phyloP scores from a whole-genome alignment of 2,797 vertebrate genomes.

The Antennarius maculatus region DNA sequence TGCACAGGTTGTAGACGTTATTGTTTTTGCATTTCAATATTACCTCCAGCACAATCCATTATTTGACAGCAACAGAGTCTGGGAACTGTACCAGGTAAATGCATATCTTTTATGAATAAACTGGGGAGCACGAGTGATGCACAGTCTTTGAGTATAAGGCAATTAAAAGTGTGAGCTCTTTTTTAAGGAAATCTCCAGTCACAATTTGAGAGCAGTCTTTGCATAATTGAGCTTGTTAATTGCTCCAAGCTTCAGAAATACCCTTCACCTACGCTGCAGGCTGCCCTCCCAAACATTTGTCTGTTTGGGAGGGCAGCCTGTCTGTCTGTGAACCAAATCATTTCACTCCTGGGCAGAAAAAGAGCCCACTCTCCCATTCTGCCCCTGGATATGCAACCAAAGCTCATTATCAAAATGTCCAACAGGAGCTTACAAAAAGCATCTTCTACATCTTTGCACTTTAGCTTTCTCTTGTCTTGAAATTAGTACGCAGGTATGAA shows the following conservation, averaged over 20 bases:
- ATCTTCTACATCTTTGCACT: slow-evolving; percentile 9
- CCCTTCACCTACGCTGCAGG: background rate
- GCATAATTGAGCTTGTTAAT: slow-evolving; percentile 21
- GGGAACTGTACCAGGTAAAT: background rate
- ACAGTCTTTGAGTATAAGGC: background rate
- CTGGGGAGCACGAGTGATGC: background rate
- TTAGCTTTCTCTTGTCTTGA: background rate
- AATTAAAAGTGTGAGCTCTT: slow-evolving; percentile 7
- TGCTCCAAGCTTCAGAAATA: slow-evolving; percentile 23
- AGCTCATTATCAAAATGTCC: slow-evolving; percentile 27
- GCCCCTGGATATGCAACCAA: slow-evolving; percentile 12
- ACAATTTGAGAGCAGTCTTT: slow-evolving; percentile 7
- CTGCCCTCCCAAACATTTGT: background rate
- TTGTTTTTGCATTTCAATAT: slow-evolving; percentile 3
- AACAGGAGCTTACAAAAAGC: slow-evolving; percentile 16
- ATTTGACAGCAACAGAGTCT: slow-evolving; percentile 18
- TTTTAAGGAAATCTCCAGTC: slow-evolving; percentile 24
- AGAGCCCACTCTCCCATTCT: background rate
- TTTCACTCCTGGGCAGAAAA: slow-evolving; percentile 19
- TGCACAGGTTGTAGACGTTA: background rate
- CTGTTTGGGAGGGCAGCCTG: no score
- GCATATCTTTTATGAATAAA: background rate
- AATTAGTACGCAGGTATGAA: slow-evolving; percentile 7
- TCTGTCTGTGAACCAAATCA: background rate
- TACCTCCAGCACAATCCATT: slow-evolving; percentile 2